Conservation (phyloP, 1,140 invertebrate genomes). For the Archegozetes longisetosus region DNA sequence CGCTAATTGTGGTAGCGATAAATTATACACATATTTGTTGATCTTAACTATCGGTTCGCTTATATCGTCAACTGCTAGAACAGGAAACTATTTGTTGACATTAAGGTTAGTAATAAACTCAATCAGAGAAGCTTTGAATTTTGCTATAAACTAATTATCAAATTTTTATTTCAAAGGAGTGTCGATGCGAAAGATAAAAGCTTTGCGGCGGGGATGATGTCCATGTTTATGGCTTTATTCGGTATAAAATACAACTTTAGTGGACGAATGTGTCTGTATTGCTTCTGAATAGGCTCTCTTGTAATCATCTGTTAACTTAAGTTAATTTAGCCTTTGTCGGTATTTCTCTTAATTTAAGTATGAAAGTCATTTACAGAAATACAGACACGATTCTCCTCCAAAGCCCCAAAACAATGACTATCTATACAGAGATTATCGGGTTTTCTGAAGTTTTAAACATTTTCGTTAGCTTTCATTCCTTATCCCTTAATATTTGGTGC, state of each 20-base stretch:
- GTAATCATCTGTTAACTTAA: no score
- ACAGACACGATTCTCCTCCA: no score
- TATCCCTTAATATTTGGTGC: constrained; percentile 27
- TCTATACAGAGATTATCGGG: no score
- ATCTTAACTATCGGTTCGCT: not conserved
- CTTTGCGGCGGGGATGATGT: constrained; percentile 24
- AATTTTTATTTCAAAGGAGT: constrained; percentile 18
- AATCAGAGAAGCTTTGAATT: not conserved
- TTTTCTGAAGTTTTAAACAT: no score
- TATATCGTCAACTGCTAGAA: constrained; percentile 19
- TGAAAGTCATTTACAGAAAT: no score
- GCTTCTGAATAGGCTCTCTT: no score
- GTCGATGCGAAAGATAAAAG: constrained; percentile 26
- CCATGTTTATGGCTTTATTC: constrained; percentile 20
- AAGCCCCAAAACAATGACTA: no score
- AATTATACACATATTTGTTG: not conserved
- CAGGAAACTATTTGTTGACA: constrained; percentile 25
- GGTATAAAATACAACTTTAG: no score
- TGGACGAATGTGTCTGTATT: no score
- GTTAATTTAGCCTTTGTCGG: no score
- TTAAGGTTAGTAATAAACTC: constrained; percentile 22
- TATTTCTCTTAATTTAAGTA: no score
- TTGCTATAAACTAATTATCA: not conserved
- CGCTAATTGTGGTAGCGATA: not conserved
- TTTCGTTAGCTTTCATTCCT: constrained; percentile 27